A percentile compares a stretch with the other conserved stretches of the same genome.
These are phyloP conservation scores for Drosophila acutilabella DNA, from an alignment of 2,888 invertebrate species.

Conservation along the genomic window DNA sequence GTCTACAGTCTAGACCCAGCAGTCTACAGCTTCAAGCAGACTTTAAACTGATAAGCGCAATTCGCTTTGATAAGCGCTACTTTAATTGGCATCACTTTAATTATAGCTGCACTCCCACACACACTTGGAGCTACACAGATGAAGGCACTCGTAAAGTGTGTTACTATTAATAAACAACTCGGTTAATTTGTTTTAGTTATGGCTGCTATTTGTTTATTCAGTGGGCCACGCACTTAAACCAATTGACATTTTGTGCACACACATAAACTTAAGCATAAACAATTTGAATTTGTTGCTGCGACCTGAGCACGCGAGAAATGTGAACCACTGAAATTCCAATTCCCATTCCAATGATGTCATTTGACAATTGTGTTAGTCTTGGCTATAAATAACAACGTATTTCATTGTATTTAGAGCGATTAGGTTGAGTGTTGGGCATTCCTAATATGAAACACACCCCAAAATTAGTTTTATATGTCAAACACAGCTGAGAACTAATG, in stretches of 20 bases:
- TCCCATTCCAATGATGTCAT: conserved; percentile 75
- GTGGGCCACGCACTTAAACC: conserved; percentile 62
- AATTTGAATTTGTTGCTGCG: conserved; percentile 41
- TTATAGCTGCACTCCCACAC: conserved; percentile 29
- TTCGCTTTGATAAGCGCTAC: conserved; percentile 38
- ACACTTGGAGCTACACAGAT: not conserved
- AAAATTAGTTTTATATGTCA: not conserved
- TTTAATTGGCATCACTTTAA: conserved; percentile 47
- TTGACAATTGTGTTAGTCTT: conserved; percentile 34
- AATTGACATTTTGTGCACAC: conserved; percentile 60
- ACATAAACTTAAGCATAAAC: conserved; percentile 5
- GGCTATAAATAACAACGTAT: conserved; percentile 25
- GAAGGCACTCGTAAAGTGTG: conserved; percentile 22
- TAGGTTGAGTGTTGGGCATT: not conserved
- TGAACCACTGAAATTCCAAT: conserved; percentile 61
- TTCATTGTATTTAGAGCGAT: not conserved
- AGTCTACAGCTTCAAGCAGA: conserved; percentile 8
- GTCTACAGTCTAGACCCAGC: conserved; percentile 2
- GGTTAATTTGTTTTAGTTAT: conserved; percentile 36
- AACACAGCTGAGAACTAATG: not conserved
- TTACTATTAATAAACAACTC: conserved; percentile 55
- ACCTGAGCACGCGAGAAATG: conserved; percentile 48
- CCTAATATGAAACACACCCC: not conserved
- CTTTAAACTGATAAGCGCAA: conserved; percentile 49
- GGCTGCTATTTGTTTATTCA: conserved; percentile 37